Conservation (phyloP, 2,113 vertebrate species). For the Crotalus viridis region DNA sequence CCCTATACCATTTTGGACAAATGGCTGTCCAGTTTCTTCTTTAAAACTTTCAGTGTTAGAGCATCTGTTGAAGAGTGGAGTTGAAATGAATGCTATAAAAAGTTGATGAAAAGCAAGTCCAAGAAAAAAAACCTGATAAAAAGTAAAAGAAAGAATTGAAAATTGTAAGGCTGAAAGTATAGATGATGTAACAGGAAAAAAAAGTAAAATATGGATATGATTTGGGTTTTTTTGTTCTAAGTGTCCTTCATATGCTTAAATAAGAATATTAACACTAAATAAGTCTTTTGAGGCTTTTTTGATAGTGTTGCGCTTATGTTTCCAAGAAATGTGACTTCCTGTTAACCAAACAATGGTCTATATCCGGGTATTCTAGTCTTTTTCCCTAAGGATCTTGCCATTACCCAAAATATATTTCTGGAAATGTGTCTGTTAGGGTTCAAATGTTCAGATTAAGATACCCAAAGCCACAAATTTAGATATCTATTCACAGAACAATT, state of each 20-base stretch:
- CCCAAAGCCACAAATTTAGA: neutral
- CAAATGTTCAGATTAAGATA: neutral
- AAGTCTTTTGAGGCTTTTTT: neutral
- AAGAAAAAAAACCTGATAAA: neutral
- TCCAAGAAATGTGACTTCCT: neutral
- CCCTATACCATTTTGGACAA: no score
- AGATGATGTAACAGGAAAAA: neutral
- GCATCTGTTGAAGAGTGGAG: neutral
- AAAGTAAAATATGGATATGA: neutral
- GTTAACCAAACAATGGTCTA: neutral
- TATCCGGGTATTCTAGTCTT: neutral
- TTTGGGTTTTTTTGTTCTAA: neutral
- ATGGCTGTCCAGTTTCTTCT: no score
- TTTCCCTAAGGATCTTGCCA: neutral
- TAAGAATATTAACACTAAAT: neutral
- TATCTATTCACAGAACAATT: neutral
- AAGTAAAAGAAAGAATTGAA: neutral
- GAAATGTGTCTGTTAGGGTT: neutral
- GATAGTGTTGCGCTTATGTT: neutral
- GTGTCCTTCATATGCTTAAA: neutral
- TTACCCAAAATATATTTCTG: neutral
- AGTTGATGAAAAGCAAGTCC: neutral
- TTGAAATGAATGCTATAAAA: neutral
- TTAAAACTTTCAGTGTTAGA: no score
- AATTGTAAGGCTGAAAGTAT: neutral